Conservation (phyloP, 2,113 vertebrate species). For the Cyanoderma ruficeps region DNA sequence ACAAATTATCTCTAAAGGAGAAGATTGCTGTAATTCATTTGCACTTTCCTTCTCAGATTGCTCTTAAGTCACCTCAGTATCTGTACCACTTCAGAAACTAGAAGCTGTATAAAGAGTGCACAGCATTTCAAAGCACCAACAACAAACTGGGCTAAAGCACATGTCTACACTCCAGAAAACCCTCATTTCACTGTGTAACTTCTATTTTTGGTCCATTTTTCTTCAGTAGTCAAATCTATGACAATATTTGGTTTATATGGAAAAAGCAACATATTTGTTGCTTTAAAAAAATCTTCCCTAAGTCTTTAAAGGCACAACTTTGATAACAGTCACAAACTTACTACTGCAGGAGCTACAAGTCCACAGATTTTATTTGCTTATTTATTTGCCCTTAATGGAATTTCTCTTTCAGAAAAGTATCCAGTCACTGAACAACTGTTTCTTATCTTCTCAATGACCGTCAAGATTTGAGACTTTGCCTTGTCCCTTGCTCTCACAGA, state of each 20-base stretch:
- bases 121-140: background rate
- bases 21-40: background rate
- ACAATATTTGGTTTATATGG: background rate
- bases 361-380: background rate
- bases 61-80: background rate
- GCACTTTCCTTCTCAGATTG: background rate
- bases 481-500: background rate
- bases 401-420: background rate
- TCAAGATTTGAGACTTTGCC: background rate
- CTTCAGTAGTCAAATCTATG: background rate
- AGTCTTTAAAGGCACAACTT: background rate
- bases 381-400: background rate
- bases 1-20: background rate
- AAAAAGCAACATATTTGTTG: background rate
- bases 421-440: background rate
- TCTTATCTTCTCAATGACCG: background rate
- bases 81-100: background rate
- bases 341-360: background rate
- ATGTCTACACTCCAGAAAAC: background rate
- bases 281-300: background rate
- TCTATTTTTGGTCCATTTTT: background rate
- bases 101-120: background rate
- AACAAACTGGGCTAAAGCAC: background rate
- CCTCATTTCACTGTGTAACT: fast-evolving
- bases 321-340: background rate